These are phyloP conservation scores for Drosophila affinis DNA, from an alignment of 2,888 invertebrate species.

Conservation along the genomic window DNA sequence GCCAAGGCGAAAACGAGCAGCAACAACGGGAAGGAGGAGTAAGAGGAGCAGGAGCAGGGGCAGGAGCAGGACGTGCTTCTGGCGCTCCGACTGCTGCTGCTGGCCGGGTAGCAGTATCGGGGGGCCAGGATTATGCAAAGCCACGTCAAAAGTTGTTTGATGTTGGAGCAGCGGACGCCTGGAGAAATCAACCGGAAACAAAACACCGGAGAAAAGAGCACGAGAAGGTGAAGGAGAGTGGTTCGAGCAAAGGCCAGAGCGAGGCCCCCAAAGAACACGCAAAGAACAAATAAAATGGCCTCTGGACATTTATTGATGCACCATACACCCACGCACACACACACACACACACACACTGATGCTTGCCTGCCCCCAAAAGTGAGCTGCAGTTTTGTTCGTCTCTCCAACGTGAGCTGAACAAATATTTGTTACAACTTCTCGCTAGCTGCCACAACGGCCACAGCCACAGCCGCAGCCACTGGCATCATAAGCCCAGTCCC, in stretches of 20 bases:
- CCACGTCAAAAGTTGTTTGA: slow-evolving; percentile 73
- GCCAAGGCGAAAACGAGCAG: slow-evolving; percentile 70
- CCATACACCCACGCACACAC: background rate
- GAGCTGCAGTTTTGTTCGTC: slow-evolving; percentile 45
- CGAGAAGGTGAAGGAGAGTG: background rate
- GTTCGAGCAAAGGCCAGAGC: too few species aligned
- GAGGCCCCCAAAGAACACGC: too few species aligned
- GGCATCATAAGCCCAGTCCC: background rate
- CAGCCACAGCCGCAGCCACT: background rate
- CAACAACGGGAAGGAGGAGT: slow-evolving; percentile 22
- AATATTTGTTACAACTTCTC: slow-evolving; percentile 42
- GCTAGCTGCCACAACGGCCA: background rate
- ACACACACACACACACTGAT: background rate
- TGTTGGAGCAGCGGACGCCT: slow-evolving; percentile 50
- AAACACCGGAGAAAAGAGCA: slow-evolving; percentile 26
- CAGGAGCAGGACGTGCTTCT: slow-evolving; percentile 46
- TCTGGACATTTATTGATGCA: slow-evolving; percentile 49
- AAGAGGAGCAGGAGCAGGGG: too few species aligned
- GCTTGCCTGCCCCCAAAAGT: slow-evolving; percentile 23
- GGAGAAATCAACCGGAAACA: slow-evolving; percentile 68
- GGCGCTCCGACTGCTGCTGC: slow-evolving; percentile 41
- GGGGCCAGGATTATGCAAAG: slow-evolving; percentile 69
- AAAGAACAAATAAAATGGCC: slow-evolving; percentile 27
- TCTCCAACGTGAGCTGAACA: slow-evolving; percentile 34
- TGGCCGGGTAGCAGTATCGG: slow-evolving; percentile 32